Base-by-base conservation (phyloP, 2,797 vertebrate species). In the Bryconaethiops microstoma region DNA sequence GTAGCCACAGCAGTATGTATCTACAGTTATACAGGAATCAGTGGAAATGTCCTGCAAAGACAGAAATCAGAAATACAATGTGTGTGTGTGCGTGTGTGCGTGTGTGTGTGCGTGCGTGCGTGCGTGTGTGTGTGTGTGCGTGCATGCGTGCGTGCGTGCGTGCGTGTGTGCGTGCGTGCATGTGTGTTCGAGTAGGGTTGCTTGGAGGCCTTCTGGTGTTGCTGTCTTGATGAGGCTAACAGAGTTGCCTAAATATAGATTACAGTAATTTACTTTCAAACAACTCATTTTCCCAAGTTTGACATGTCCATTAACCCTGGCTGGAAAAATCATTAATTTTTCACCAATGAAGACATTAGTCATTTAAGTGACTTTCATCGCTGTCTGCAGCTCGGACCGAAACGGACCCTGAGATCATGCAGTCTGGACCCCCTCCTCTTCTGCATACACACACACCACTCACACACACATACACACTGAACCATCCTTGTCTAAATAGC, bases 261-360 rank as follows among this genome's bases (percentile, higher is more conserved):
- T 95, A 93, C 92, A 94, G 94, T 95, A 94, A 96, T 97, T 97
- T 97, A 94, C 93, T 96, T 95, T 96, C 94, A 97, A 97, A 96
- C 95, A 96, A 96, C 96, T 97, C 87, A 96, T 97, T 96, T 96
- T 97, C 93, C 64, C 93, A 92, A 91, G 95, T 95, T 93, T 97
- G 96, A 96, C 95, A 95, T 93, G 91, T 96, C 96, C 96, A 97
- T 97, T 97, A 98, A 97, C 96, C 96, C 91, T 90, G 92, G 93
- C 92, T 93, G 90, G 91, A 95, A 93, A 96, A 96, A 96, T 96
- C 94, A 96, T 96, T 94, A 96, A 96, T 96, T 96, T 96, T 96
- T 95, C 90, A 94, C 94, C 94, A 94, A 92, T 93, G 93, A 94
- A 95, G 94, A 95, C 94, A 96, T 97, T 97, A 95, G 92, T 97